Evolutionary conservation across 2,113 vertebrate genomes (phyloP), one percentile per base, ranked within the genome.

Genomic region (Rhabdomys dilectus): DNA sequence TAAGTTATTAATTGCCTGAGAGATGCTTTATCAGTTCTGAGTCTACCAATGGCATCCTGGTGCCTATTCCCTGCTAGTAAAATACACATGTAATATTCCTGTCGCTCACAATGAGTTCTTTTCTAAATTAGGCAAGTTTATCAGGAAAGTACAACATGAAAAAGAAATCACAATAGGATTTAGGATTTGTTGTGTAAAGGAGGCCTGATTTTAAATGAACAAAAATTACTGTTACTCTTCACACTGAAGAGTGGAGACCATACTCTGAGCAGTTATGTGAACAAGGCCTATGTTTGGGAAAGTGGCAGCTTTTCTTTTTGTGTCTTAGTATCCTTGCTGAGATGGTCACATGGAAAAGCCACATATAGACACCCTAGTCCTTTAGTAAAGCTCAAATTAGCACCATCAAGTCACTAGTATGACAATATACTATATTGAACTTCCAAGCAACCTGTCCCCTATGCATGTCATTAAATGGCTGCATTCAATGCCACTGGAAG

Each of bases 1-100:
- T 89, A 84, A 60, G 31, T 77, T 31, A 77, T 26, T 88, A 73
- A 92, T 96, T 75, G 80, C 42, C 77, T 85, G 68, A 92, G 76
- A 77, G 85, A 39, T 77, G 45, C 60, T 94, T 93, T 42, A 88
- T 36, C 8, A 58, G 42, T 34, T 70, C 56, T 48, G 16, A 94
- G 21, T 76, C 64, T 70, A 75, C 80, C 42, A 39, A 62, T 88
- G 48, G 24, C 4, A 31, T 58, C 45, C 39, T 73, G 29, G 72
- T 78, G 68, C 89, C 2, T 73, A 82, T 31, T 95, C 60, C 22
- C 66, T 73, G 1, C 66, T 78, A 58, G 24, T 42, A 75, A 88
- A 82, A 51, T 76, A 39, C 39, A 39, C 12, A n/a, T 39, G 73
- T 48, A 58, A 19, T 53, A 17, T 42, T 34, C 36, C 91, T 26